A percentile compares a stretch with the other conserved stretches of the same genome.
These are phyloP conservation scores for Panthera uncia DNA, from an alignment of 2,113 vertebrate genomes.

Conservation along the genomic window DNA sequence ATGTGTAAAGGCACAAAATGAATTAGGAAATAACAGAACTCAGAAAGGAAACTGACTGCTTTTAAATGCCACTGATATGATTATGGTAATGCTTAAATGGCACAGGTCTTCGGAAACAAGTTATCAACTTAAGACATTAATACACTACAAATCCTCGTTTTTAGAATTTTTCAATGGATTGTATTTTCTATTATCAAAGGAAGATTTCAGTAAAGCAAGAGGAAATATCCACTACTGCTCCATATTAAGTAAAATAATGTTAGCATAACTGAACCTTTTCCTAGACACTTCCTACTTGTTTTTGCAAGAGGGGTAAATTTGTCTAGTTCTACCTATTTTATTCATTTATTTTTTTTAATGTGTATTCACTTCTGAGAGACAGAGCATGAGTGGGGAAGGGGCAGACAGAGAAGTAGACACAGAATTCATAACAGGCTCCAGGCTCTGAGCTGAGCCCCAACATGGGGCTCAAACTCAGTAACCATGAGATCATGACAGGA, in stretches of 20 bases:
- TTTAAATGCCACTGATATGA: background rate
- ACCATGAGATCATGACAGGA: too few relatives aligned
- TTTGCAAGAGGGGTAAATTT: background rate
- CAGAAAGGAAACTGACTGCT: background rate
- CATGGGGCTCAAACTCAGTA: too few relatives aligned
- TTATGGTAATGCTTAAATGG: conserved; percentile 7
- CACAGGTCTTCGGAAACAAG: background rate
- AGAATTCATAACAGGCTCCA: too few relatives aligned
- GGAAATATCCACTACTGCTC: background rate
- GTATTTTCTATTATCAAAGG: background rate
- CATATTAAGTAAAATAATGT: background rate
- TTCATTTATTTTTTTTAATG: too few relatives aligned
- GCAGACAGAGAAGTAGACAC: too few relatives aligned
- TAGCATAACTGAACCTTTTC: background rate
- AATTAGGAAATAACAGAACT: conserved; percentile 29
- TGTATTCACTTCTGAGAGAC: too few relatives aligned
- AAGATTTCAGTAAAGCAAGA: background rate
- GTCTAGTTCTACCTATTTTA: background rate
- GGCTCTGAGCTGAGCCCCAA: too few relatives aligned
- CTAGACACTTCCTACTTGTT: background rate
- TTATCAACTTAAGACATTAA: background rate
- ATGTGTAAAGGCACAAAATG: conserved; percentile 26
- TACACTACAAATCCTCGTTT: background rate
- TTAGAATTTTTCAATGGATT: background rate
- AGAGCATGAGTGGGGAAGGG: too few relatives aligned